Evolutionary conservation across 2,888 invertebrate species (phyloP), one percentile per base, ranked within the genome.

Genomic region (Pasiphila rectangulata): DNA sequence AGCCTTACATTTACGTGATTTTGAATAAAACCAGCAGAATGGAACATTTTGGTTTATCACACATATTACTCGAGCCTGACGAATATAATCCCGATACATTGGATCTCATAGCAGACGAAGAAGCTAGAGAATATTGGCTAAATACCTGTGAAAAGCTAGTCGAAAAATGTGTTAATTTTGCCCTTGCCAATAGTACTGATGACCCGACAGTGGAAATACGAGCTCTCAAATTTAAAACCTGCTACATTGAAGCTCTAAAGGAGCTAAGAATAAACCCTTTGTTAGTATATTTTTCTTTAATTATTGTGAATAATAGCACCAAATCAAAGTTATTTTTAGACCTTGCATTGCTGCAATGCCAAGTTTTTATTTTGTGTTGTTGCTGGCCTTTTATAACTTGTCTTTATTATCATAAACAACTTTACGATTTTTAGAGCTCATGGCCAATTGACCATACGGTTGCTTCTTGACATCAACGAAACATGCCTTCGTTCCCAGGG

Each of bases 101-200:
- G 57, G 97, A 98, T 84, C 90, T 99, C 46, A 92, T 94, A 51
- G 91, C 92, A 64, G 97, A 98, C 77, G 90, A 91, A 57, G 94
- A 95, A 72, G 98, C 98, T 7, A 92, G 95, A 74, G 92, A 90
- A 59, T 98, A 98, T 81, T 99, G 98, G 98, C 90, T 98, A 34
- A 91, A 93, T 54, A 97, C 97, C 77, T 95, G 98, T 73, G 94
- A 96, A 74, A 94, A 93, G 57, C 93, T 96, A 63, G 93, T 95
- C 9, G 93, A 94, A 59, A 96, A 96, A 86, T 96, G 96, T 84
- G 93, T 95, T 15, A 91, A 91, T 56, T 94, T 95, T 77, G 98
- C 98, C 1, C 91, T 94, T 37, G 88, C 91, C 35, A 95, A 96
- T 70, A 59, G 42, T 35, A 92, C 93, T 6, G 91, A 93, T 54